Percentiles rank a stretch among this genome's conserved stretches.
Conservation (phyloP, 2,888 invertebrate species). For the Tachina fera region DNA sequence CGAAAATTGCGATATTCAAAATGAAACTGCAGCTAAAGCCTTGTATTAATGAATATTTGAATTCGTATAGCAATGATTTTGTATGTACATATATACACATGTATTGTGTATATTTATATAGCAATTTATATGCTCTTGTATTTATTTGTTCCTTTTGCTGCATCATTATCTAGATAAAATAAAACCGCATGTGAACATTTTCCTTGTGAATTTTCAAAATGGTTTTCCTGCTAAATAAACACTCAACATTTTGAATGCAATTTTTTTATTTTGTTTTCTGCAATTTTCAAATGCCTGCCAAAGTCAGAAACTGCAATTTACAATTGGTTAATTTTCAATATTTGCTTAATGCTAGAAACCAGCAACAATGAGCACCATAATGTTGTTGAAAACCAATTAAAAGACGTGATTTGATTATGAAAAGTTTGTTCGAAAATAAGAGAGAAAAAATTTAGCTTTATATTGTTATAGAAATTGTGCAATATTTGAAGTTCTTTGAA, state of each 20-base stretch:
- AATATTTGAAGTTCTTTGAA: neutral
- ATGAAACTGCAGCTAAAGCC: neutral
- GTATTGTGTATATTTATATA: too few species aligned
- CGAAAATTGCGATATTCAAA: conserved; percentile 1
- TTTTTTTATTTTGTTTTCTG: neutral
- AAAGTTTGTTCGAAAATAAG: conserved; percentile 25
- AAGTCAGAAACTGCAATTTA: conserved; percentile 51
- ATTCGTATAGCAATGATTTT: neutral
- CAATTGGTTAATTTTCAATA: conserved; percentile 60
- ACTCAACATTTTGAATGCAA: conserved; percentile 5
- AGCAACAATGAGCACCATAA: neutral
- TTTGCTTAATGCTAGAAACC: conserved; percentile 51
- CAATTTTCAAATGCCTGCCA: conserved; percentile 9
- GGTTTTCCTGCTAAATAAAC: conserved; percentile 27
- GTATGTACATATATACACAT: too few species aligned
- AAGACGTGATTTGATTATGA: conserved; percentile 67
- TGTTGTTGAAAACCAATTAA: conserved; percentile 68
- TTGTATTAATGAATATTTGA: conserved; percentile 30
- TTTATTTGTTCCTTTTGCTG: neutral
- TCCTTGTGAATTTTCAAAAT: conserved; percentile 34
- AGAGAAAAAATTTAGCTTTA: neutral
- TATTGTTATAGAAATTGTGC: neutral
- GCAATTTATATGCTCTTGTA: neutral
- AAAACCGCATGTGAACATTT: conserved; percentile 50
- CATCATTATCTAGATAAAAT: conserved; percentile 40